A percentile compares a stretch with the other conserved stretches of the same genome.
These are phyloP conservation scores for Oostethus manadensis DNA, from an alignment of 2,113 vertebrate genomes.

Conservation along the genomic window DNA sequence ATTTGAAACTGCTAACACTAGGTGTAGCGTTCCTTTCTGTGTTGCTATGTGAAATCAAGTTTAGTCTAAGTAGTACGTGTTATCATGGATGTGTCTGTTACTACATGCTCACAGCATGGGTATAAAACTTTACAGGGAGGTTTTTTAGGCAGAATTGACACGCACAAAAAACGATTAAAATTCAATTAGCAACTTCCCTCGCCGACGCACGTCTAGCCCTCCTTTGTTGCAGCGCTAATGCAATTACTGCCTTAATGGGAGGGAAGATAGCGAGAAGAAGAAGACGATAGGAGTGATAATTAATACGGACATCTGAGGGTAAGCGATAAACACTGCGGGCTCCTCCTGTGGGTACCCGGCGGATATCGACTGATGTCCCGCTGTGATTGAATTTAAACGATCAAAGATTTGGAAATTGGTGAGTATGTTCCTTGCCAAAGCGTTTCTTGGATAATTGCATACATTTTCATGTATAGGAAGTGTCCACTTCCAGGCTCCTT, in stretches of 20 bases:
- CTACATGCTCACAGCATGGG: too few relatives aligned
- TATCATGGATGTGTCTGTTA: too few relatives aligned
- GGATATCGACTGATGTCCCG: background rate
- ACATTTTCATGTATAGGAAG: too few relatives aligned
- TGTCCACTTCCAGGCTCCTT: too few relatives aligned
- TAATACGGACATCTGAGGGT: slow-evolving; percentile 39
- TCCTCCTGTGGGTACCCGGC: background rate
- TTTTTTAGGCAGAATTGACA: too few relatives aligned
- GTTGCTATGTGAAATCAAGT: too few relatives aligned
- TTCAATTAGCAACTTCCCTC: slow-evolving; percentile 48
- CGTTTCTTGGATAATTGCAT: too few relatives aligned
- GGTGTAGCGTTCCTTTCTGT: too few relatives aligned
- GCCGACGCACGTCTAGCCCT: slow-evolving; percentile 45
- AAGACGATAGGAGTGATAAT: slow-evolving; percentile 26
- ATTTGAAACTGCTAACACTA: too few relatives aligned
- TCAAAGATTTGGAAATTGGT: background rate
- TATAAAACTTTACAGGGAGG: too few relatives aligned
- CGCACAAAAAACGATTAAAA: slow-evolving; percentile 56
- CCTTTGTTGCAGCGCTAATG: slow-evolving; percentile 43
- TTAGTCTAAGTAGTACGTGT: too few relatives aligned
- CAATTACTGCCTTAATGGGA: slow-evolving; percentile 55
- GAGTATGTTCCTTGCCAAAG: too few relatives aligned
- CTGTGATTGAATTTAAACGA: slow-evolving; percentile 15
- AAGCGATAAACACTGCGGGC: slow-evolving; percentile 27
- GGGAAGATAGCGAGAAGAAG: slow-evolving; percentile 32